Conservation (phyloP, 1,140 invertebrate genomes). For the Phymastichus coffea region DNA sequence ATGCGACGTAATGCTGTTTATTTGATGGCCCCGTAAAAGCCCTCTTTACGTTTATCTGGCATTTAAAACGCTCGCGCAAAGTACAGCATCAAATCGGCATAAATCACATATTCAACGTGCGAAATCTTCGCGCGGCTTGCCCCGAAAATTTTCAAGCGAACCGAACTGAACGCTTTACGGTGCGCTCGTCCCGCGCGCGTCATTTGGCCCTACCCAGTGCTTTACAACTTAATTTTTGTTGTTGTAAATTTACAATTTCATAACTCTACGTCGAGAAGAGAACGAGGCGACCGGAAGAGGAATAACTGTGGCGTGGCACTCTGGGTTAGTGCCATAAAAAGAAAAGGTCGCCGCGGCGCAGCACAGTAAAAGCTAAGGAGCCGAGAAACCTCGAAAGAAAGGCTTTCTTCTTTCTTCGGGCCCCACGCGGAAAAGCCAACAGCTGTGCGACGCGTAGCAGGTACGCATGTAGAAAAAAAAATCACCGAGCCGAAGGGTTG, state of each 20-base stretch:
- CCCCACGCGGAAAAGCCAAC: not conserved
- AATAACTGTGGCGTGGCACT: too few species aligned
- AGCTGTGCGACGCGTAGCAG: not conserved
- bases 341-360: not conserved
- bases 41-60: slow-evolving; percentile 60
- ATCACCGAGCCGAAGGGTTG: slow-evolving; percentile 22
- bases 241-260: too few species aligned
- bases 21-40: slow-evolving; percentile 60
- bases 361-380: too few species aligned
- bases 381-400: not conserved
- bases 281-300: too few species aligned
- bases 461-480: slow-evolving; percentile 15
- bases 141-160: slow-evolving; percentile 19
- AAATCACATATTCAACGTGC: slow-evolving; percentile 54
- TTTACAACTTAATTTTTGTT: too few species aligned
- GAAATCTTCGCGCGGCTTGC: slow-evolving; percentile 44
- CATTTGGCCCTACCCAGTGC: not conserved
- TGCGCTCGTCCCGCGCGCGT: not conserved
- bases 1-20: slow-evolving; percentile 61
- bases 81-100: slow-evolving; percentile 51
- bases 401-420: too few species aligned
- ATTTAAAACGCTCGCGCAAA: slow-evolving; percentile 58
- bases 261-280: too few species aligned
- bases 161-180: not conserved
- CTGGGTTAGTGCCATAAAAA: slow-evolving; percentile 7